Conservation (phyloP, 64 coral and sea anemone species). For the Pocillopora damicornis region DNA sequence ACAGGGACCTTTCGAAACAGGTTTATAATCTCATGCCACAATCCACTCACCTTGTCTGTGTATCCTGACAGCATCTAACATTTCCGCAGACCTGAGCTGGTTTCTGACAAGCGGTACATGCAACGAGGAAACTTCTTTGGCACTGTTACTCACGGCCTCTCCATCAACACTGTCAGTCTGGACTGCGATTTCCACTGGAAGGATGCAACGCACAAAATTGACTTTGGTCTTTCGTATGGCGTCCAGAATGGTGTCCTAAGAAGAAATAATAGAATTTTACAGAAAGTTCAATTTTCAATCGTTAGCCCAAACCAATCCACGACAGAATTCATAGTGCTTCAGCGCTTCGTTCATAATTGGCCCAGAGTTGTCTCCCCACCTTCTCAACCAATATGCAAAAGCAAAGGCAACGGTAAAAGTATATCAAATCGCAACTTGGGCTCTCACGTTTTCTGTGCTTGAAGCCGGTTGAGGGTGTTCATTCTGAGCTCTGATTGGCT, state of each 20-base stretch:
- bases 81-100: slow-evolving; percentile 82
- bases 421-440: background rate
- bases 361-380: too few relatives aligned
- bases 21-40: background rate
- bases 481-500: background rate
- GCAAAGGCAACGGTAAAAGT: too few relatives aligned
- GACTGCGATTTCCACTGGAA: slow-evolving; percentile 63
- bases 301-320: too few relatives aligned
- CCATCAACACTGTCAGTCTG: slow-evolving; percentile 59
- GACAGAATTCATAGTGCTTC: too few relatives aligned
- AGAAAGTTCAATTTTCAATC: too few relatives aligned
- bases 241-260: slow-evolving; percentile 89
- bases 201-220: slow-evolving; percentile 91
- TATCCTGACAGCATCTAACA: slow-evolving; percentile 88
- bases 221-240: slow-evolving; percentile 98
- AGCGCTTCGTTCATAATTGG: too few relatives aligned
- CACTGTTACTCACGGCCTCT: slow-evolving; percentile 34
- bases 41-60: slow-evolving; percentile 85
- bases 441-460: background rate
- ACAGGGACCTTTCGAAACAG: too few relatives aligned
- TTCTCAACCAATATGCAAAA: too few relatives aligned
- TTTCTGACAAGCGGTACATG: slow-evolving; percentile 80
- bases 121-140: slow-evolving; percentile 45
- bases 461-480: background rate
- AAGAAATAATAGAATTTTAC: background rate